phyloP scores from a whole-genome alignment of 2,888 invertebrate species.

The Marronus borbonicus region DNA sequence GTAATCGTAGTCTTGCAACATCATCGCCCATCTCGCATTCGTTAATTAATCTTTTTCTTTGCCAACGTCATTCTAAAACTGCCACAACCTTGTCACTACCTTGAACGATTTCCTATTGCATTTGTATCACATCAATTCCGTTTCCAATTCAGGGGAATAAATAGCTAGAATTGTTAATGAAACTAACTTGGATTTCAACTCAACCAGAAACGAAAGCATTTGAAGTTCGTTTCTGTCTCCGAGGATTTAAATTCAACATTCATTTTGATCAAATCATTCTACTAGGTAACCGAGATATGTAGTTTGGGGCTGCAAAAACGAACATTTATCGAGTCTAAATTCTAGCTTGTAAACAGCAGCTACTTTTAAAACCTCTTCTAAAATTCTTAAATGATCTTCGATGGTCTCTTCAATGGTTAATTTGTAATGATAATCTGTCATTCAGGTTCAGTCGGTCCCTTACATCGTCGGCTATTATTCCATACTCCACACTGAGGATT shows the following conservation, averaged over 20 bases:
- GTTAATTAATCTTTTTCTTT: conserved; percentile 60
- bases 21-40: conserved; percentile 58
- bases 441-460: too few species aligned
- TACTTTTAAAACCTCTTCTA: too few species aligned
- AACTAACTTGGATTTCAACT: conserved; percentile 5
- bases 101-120: conserved; percentile 57
- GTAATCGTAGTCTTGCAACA: conserved; percentile 61
- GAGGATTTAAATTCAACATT: not conserved
- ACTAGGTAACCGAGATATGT: too few species aligned
- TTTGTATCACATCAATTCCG: conserved; percentile 57
- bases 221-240: not conserved
- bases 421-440: too few species aligned
- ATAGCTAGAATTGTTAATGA: not conserved
- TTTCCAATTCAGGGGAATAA: conserved; percentile 54
- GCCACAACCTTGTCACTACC: conserved; percentile 59
- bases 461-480: too few species aligned
- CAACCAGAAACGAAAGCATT: conserved; percentile 1
- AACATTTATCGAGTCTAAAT: too few species aligned
- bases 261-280: conserved; percentile 26
- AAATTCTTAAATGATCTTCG: too few species aligned
- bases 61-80: conserved; percentile 57
- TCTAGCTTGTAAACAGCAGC: too few species aligned
- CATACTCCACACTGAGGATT: too few species aligned
- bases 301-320: too few species aligned
- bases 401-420: too few species aligned